Evolutionary conservation across 2,888 invertebrate species (phyloP).

Genomic region (Shargacucullia verbasci): DNA sequence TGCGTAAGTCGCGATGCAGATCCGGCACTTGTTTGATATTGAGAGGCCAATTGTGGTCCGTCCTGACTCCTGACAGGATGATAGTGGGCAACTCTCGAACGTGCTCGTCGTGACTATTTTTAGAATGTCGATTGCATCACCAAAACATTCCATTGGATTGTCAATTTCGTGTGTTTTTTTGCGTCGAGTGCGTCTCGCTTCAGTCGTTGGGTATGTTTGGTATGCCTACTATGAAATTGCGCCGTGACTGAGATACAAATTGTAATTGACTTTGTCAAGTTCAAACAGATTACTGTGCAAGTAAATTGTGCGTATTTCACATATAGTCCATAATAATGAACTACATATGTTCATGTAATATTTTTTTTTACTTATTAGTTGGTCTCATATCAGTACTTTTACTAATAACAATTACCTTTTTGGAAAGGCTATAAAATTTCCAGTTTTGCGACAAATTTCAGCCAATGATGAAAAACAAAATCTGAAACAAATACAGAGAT

Average conservation of each 20-base stretch:
- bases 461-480: slow-evolving; percentile 46
- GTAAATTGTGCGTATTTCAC: slow-evolving; percentile 7
- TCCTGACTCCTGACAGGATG: slow-evolving; percentile 77
- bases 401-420: slow-evolving; percentile 51
- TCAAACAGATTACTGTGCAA: slow-evolving; percentile 45
- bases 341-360: background rate
- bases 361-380: background rate
- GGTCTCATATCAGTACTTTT: background rate
- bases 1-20: slow-evolving; percentile 59
- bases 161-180: slow-evolving; percentile 68
- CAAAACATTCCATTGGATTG: slow-evolving; percentile 77
- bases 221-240: slow-evolving; percentile 38
- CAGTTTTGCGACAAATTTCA: slow-evolving; percentile 55
- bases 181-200: slow-evolving; percentile 58
- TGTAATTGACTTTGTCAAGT: slow-evolving; percentile 45
- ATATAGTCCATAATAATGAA: slow-evolving; percentile 3
- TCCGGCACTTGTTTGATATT: slow-evolving; percentile 62
- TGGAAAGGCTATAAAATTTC: slow-evolving; percentile 61
- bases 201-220: slow-evolving; percentile 46
- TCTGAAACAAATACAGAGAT: slow-evolving; percentile 63
- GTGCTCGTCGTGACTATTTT: slow-evolving; percentile 79
- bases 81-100: slow-evolving; percentile 73
- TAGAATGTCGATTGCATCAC: slow-evolving; percentile 78
- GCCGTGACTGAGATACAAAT: slow-evolving; percentile 44
- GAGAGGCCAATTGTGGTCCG: slow-evolving; percentile 69